Evolutionary conservation across 1,140 invertebrate species (phyloP).

Genomic region (Diprion similis): DNA sequence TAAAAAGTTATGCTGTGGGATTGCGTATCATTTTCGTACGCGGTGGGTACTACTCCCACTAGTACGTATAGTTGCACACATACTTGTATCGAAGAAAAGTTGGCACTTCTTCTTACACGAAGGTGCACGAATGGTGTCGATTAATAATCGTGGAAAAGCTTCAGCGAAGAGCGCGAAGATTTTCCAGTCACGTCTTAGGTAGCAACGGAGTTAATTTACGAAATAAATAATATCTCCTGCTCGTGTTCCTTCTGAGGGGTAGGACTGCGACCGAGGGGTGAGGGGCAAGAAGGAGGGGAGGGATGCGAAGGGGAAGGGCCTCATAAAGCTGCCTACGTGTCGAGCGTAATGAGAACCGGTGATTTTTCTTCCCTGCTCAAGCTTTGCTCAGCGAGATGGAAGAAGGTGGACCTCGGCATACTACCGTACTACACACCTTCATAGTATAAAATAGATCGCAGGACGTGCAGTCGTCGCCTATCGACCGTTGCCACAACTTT

Average conservation of each 20-base stretch:
- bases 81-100: too few relatives aligned
- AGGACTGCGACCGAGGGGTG: slow-evolving; percentile 18
- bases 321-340: slow-evolving; percentile 64
- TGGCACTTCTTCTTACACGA: too few relatives aligned
- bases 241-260: slow-evolving; percentile 31
- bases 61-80: too few relatives aligned
- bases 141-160: slow-evolving; percentile 54
- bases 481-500: too few relatives aligned
- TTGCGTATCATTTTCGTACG: not conserved
- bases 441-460: not conserved
- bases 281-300: slow-evolving; percentile 20
- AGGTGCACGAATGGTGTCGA: slow-evolving; percentile 26
- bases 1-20: too few relatives aligned
- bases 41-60: not conserved
- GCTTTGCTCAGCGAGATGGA: slow-evolving; percentile 38
- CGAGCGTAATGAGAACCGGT: slow-evolving; percentile 62
- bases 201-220: slow-evolving; percentile 54
- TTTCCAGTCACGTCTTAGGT: slow-evolving; percentile 54
- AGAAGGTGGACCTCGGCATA: slow-evolving; percentile 52
- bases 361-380: slow-evolving; percentile 56
- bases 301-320: slow-evolving; percentile 23
- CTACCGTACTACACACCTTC: not conserved
- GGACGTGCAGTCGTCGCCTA: slow-evolving; percentile 24
- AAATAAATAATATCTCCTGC: slow-evolving; percentile 59
- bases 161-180: slow-evolving; percentile 42